Base-by-base conservation (phyloP, 2,797 vertebrate species). In the Cirrhinus molitorella region DNA sequence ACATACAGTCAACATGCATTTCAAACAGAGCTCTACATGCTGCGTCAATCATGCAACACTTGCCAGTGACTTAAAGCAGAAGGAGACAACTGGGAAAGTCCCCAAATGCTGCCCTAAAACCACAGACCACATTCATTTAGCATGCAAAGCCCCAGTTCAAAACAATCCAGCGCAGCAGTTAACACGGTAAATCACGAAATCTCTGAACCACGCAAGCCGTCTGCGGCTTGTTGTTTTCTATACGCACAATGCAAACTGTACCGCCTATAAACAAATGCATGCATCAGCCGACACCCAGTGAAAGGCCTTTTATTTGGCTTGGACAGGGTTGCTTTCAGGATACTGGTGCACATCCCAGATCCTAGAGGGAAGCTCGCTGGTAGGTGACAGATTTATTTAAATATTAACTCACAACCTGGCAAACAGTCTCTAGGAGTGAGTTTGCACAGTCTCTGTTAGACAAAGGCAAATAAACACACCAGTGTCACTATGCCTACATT, bases 81-180 rank as follows among this genome's bases (percentile, higher is more conserved):
- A 71, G 61, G 57, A 16, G 67, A 43, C 21, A 51, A n/a, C 63
- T 23, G 84, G 28, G 79, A 83, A 87, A 87, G 85, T 87, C 81
- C 83, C 87, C 66, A 80, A 82, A 88, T 77, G 53, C 51, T 75
- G 86, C 66, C 57, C 67, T 83, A 43, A 63, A 85, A 80, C 86
- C 87, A 81, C 86, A 83, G 31, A 53, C 80, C 83, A 79, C 43
- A 87, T 82, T 86, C 65, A 49, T 73, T 85, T 85, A 80, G 81
- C 87, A 87, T 87, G 83, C 83, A 31, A 87, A 88, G 77, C 51
- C 71, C 72, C 34, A 23, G 55, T 86, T 88, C 47, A 67, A 88
- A 91, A 86, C 86, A 84, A 73, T 31, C 53, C 79, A 65, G 76
- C 61, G 8, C 79, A 68, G 81, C 81, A 74, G 57, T 88, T 85